Evolutionary conservation across 2,888 invertebrate genomes (phyloP), one percentile per base, ranked within the genome.

Genomic region (Hetaerina titia): DNA sequence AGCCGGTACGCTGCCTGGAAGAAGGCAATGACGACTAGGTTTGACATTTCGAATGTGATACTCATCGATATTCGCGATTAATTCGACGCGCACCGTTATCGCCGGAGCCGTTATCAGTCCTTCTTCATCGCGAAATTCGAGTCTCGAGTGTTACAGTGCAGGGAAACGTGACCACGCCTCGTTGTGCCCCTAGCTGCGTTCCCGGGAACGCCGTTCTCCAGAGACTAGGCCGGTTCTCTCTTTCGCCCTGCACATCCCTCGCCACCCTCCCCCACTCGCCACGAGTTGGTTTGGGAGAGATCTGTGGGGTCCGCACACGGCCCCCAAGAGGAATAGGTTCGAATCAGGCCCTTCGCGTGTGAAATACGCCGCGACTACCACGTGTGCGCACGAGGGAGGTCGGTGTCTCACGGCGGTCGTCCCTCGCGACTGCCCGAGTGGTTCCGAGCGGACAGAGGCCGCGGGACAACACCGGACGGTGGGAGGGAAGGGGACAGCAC

Each of bases 391-490:
- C 69, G 45, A 45, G 45, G 45, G 45, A 45, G 45, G 1, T 45
- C 45, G 45, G 45, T 4, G 45, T 45, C 45, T 45, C 45, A 1
- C n/a, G 2, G 9, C 81, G 81, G 31, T 31, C 31, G 25, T 31
- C 81, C 81, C n/a, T n/a, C 69, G 81, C 25, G 15, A 57, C 45
- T n/a, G 69, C 74, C n/a, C 89, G 56, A 7, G 22, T n/a, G 22
- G 7, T 0, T 19, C 89, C 57, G 56, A n/a, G 56, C 57, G 89
- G n/a, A n/a, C 56, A 15, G 56, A 25, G 89, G 45, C 19, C 45
- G 90, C 90, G 90, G 89, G 89, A 60, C 22, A 45, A 56, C 69
- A n/a, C 22, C 64, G 9, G 69, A 74, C 69, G 56, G 92, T n/a
- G 45, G 15, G 89, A 56, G 89, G 58, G 22, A 11, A n/a, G 6